Evolutionary conservation across 2,113 vertebrate species (phyloP).

Genomic region (Tetrax tetrax): DNA sequence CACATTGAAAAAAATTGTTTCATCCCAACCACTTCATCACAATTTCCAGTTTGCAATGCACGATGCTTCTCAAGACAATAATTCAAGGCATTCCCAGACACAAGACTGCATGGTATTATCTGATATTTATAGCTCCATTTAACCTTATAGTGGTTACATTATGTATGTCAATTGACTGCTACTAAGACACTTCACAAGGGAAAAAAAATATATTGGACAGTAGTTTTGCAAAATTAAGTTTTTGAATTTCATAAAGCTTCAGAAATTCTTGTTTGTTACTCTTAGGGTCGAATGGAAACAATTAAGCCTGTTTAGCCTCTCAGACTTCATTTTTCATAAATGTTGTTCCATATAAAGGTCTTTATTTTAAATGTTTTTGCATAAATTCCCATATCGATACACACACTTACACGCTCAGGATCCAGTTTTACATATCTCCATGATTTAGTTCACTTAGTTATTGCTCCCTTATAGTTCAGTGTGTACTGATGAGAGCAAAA

Average conservation of each 20-base stretch:
- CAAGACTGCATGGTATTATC: not conserved
- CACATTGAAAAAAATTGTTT: not conserved
- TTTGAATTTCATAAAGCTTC: not conserved
- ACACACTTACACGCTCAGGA: not conserved
- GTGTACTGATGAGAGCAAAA: not conserved
- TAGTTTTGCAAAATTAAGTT: not conserved
- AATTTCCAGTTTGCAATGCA: not conserved
- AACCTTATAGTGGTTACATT: not conserved
- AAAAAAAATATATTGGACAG: not conserved
- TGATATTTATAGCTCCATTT: not conserved
- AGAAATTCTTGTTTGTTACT: not conserved
- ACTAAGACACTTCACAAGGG: not conserved
- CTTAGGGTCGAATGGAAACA: not conserved
- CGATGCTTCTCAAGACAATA: fast-evolving
- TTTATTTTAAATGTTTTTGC: not conserved
- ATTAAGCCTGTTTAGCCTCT: not conserved
- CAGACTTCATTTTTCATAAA: not conserved
- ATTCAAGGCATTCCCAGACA: not conserved
- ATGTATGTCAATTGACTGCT: not conserved
- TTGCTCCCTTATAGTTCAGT: not conserved
- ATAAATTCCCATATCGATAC: not conserved
- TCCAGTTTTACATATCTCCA: not conserved
- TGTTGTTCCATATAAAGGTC: not conserved
- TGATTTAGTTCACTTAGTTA: not conserved
- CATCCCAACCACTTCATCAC: not conserved